phyloP scores from a whole-genome alignment of 2,888 invertebrate species.

The Atherix ibis region DNA sequence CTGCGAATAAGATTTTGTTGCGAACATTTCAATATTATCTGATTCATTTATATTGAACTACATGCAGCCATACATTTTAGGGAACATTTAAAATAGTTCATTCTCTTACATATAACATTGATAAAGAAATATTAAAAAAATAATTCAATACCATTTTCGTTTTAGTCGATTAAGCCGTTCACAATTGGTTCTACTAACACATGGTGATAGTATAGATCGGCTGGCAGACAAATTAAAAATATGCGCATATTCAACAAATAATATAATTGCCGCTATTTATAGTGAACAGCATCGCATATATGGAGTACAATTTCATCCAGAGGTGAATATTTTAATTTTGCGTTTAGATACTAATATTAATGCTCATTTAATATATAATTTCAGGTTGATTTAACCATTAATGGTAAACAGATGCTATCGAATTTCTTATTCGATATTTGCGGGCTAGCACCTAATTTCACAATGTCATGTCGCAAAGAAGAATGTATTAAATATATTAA shows the following conservation, averaged over 20 bases:
- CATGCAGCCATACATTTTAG: slow-evolving; percentile 24
- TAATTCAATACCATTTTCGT: slow-evolving; percentile 13
- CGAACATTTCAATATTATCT: slow-evolving; percentile 24
- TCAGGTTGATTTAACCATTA: slow-evolving; percentile 79
- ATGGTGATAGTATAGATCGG: slow-evolving; percentile 90
- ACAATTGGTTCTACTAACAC: slow-evolving; percentile 86
- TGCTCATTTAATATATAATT: background rate
- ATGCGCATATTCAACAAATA: slow-evolving; percentile 64
- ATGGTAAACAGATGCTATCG: slow-evolving; percentile 80
- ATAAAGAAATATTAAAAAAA: too few relatives aligned
- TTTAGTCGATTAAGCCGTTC: slow-evolving; percentile 69
- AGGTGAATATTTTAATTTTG: slow-evolving; percentile 39
- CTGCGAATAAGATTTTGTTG: slow-evolving; percentile 23
- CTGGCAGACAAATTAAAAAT: slow-evolving; percentile 78
- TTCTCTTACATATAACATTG: too few relatives aligned
- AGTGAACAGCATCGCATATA: slow-evolving; percentile 81
- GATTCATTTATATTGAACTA: slow-evolving; percentile 22
- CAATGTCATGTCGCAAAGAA: slow-evolving; percentile 71
- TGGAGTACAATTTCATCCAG: slow-evolving; percentile 98
- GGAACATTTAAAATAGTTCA: slow-evolving; percentile 4
- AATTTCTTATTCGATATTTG: slow-evolving; percentile 91
- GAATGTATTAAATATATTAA: slow-evolving; percentile 86
- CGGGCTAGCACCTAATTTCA: slow-evolving; percentile 73
- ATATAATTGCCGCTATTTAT: slow-evolving; percentile 75
- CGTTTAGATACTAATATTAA: background rate